phyloP scores from a whole-genome alignment of 2,888 invertebrate species.

The Abrostola tripartita region DNA sequence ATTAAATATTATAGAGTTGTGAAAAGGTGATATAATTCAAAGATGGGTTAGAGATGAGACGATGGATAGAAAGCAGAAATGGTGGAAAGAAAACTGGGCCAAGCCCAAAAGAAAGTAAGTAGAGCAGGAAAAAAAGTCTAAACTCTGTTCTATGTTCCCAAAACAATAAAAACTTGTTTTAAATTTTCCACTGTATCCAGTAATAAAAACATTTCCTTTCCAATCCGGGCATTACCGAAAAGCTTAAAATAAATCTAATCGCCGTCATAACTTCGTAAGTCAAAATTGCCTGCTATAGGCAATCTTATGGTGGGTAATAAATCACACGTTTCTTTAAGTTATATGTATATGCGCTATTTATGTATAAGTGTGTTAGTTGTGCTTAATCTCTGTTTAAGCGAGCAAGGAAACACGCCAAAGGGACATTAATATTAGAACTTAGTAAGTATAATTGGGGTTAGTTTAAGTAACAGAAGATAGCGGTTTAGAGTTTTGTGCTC shows the following conservation, averaged over 20 bases:
- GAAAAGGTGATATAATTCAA: too few relatives aligned
- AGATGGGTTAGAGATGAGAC: too few relatives aligned
- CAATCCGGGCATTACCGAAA: slow-evolving; percentile 28
- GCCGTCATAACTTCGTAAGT: slow-evolving; percentile 18
- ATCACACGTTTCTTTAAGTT: slow-evolving; percentile 66
- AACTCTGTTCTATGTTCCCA: too few relatives aligned
- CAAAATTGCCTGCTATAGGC: slow-evolving; percentile 52
- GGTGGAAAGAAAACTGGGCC: too few relatives aligned
- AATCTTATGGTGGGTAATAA: slow-evolving; percentile 61
- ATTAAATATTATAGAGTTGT: too few relatives aligned
- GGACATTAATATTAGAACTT: slow-evolving; percentile 84
- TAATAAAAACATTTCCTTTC: slow-evolving; percentile 14
- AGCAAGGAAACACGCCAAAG: slow-evolving; percentile 78
- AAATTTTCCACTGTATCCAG: slow-evolving; percentile 22
- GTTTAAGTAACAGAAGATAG: slow-evolving; percentile 33
- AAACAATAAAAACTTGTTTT: neutral
- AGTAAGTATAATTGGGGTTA: slow-evolving; percentile 60
- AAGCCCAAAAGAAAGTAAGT: too few relatives aligned
- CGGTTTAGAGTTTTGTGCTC: slow-evolving; percentile 24
- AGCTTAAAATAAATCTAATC: slow-evolving; percentile 47
- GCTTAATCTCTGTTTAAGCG: slow-evolving; percentile 80
- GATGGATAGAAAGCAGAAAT: too few relatives aligned
- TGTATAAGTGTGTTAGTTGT: slow-evolving; percentile 69
- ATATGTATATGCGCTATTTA: slow-evolving; percentile 58
- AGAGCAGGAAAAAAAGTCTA: too few relatives aligned